These are phyloP conservation scores for mouse (Mus musculus) DNA, from an alignment of 2,113 vertebrate species.

Conservation along the genomic window DNA sequence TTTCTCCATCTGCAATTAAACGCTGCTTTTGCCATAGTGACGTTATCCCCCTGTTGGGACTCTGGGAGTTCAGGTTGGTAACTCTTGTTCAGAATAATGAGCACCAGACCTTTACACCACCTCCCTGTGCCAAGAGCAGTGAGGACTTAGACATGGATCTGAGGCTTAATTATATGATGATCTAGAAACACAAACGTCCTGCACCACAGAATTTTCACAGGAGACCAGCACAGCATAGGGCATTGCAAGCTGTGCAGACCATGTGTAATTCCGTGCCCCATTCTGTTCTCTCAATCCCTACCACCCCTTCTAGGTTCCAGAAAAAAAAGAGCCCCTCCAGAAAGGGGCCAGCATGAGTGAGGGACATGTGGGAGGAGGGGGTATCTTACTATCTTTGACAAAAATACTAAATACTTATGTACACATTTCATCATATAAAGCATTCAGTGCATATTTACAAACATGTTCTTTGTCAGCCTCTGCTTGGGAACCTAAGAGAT, in stretches of 20 bases:
- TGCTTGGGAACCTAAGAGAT: neutral
- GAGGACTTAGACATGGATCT: neutral
- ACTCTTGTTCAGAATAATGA: slow-evolving; percentile 70
- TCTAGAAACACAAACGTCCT: neutral
- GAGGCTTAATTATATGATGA: slow-evolving; percentile 36
- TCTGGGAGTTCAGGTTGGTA: slow-evolving; percentile 62
- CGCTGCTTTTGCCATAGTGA: slow-evolving; percentile 50
- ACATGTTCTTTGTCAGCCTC: neutral
- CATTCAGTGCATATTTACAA: neutral
- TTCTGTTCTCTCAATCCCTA: neutral
- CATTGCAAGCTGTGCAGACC: neutral
- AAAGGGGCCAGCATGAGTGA: neutral
- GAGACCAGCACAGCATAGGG: neutral
- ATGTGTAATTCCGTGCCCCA: neutral
- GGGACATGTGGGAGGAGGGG: neutral
- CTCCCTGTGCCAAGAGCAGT: neutral
- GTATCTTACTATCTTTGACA: neutral
- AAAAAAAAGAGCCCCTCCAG: neutral
- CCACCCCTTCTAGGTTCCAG: neutral
- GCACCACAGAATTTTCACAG: neutral
- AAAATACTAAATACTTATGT: neutral
- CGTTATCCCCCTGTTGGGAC: neutral
- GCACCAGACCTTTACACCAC: slow-evolving; percentile 41
- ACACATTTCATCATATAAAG: neutral
- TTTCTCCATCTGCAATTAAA: slow-evolving; percentile 70